phyloP scores from a whole-genome alignment of 1,140 invertebrate genomes.

The Calycopis cecrops region DNA sequence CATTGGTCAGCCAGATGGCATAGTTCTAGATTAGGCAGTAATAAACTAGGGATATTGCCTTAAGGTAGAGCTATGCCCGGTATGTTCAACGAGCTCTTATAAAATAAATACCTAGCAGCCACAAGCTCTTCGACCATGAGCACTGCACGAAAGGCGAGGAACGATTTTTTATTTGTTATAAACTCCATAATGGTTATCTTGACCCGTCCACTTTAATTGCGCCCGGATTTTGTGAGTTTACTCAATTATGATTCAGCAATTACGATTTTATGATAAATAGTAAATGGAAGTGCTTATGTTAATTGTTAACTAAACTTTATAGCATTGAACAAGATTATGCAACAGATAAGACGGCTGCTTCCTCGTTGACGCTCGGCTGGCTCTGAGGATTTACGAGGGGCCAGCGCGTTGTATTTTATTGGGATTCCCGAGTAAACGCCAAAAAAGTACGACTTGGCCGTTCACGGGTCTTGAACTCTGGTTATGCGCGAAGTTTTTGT shows the following conservation, averaged over 20 bases:
- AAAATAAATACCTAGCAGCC: too few relatives aligned
- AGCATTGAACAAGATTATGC: conserved; percentile 11
- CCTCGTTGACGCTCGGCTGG: not conserved
- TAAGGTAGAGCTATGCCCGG: too few relatives aligned
- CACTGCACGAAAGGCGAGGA: conserved; percentile 11
- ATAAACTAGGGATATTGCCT: too few relatives aligned
- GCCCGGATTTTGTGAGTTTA: conserved; percentile 9
- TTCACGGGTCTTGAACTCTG: too few relatives aligned
- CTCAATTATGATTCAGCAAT: conserved; percentile 10
- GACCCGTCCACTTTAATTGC: conserved; percentile 15
- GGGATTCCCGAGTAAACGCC: too few relatives aligned
- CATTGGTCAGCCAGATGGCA: too few relatives aligned
- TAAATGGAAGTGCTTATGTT: conserved; percentile 11
- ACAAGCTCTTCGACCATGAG: too few relatives aligned
- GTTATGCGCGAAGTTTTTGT: too few relatives aligned
- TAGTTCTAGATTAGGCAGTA: too few relatives aligned
- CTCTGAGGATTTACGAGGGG: not conserved
- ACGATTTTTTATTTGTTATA: conserved; percentile 13
- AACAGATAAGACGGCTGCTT: not conserved
- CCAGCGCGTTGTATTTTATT: not conserved
- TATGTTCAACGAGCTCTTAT: too few relatives aligned
- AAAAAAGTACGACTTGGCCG: too few relatives aligned
- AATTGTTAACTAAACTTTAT: conserved; percentile 12
- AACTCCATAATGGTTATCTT: conserved; percentile 20
- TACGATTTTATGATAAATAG: conserved; percentile 11